phyloP scores from a whole-genome alignment of 1,140 invertebrate species.

The Hormaphis cornu region DNA sequence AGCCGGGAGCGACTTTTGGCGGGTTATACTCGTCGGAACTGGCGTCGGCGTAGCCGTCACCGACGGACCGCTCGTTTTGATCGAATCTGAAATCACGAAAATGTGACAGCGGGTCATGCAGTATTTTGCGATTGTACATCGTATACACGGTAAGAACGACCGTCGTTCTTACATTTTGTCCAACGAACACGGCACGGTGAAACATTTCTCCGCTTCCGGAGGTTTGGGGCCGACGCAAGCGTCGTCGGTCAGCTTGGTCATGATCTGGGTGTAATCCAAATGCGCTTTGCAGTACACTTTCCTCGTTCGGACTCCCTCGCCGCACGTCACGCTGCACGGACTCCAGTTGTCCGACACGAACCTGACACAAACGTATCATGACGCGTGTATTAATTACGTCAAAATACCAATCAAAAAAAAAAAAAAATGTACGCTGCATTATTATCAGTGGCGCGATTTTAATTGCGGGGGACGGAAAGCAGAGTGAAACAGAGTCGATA shows the following conservation, averaged over 20 bases:
- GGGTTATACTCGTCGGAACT: constrained; percentile 36
- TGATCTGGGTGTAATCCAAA: constrained; percentile 76
- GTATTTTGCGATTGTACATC: too few species aligned
- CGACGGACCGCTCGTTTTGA: constrained; percentile 10
- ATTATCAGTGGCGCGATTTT: too few species aligned
- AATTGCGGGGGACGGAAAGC: too few species aligned
- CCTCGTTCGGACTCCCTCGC: constrained; percentile 69
- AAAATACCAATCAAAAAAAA: too few species aligned
- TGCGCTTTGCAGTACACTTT: constrained; percentile 87
- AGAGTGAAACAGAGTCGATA: too few species aligned
- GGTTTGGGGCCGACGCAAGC: constrained; percentile 79
- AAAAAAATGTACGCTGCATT: too few species aligned
- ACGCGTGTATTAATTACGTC: background rate
- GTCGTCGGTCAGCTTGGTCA: constrained; percentile 75
- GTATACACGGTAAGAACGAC: background rate
- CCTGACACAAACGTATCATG: constrained; percentile 43
- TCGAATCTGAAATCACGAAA: background rate
- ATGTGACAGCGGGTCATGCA: background rate
- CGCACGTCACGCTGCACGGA: constrained; percentile 78
- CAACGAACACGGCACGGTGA: constrained; percentile 60
- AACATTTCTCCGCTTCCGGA: constrained; percentile 63
- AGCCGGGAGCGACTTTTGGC: constrained; percentile 48
- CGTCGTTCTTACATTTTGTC: constrained; percentile 14
- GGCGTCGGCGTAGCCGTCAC: constrained; percentile 42
- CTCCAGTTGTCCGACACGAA: constrained; percentile 74